Evolutionary conservation across 2,113 vertebrate genomes (phyloP), one percentile per base, ranked within the genome.

Genomic region (Melanocharis versteri): DNA sequence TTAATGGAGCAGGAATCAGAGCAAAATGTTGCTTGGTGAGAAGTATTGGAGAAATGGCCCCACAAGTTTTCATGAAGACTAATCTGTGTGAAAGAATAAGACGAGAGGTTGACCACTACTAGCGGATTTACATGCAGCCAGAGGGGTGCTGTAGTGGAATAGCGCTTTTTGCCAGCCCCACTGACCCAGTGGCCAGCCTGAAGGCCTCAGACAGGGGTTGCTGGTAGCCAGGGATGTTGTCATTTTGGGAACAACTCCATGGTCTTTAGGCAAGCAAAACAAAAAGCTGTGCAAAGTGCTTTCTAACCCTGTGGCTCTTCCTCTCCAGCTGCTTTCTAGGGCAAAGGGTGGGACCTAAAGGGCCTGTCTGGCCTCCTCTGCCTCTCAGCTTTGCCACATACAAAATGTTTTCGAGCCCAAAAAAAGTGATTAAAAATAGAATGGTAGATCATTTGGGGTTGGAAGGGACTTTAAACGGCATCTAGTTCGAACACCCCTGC

Each of bases 221-320:
- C 30, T 33, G 15, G 15, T 26, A 30, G 26, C 17, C 31, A 0
- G 26, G 12, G 27, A 4, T 35, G 22, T 16, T 1, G 0, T 11
- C 60, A 64, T 7, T 8, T 39, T 60, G 69, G 40, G 51, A 85
- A 33, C 0, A 73, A 64, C 16, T 17, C 17, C 24, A 11, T 4
- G 12, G 30, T 33, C 50, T 57, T 42, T 21, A 2, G 2, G 37
- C 3, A 5, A 62, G 23, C 1, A 0, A 14, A n/a, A n/a, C n/a
- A n/a, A 21, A 47, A 50, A 47, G 35, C 13, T 40, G 26, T 54
- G 39, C 13, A n/a, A 24, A 58, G 39, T 24, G 23, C 31, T 47
- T 69, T 47, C 58, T 30, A 56, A 5, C 9, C 30, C 12, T 11
- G 9, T 22, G 56, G 26, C 26, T 68, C 62, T 66, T 61, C 37